phyloP scores from a whole-genome alignment of 2,888 invertebrate species.

The Miltochrista miniata region DNA sequence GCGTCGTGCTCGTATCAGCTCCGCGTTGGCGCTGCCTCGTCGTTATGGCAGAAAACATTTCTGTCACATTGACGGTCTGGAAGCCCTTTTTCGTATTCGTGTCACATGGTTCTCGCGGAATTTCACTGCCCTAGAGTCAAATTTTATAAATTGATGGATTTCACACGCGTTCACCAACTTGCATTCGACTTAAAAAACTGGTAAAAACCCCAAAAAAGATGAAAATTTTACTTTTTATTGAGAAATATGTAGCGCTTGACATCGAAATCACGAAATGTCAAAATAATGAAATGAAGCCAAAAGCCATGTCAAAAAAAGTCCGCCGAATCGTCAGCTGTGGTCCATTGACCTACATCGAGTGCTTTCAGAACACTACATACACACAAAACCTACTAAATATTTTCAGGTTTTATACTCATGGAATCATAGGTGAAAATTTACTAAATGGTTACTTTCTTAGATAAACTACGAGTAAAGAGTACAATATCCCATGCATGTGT shows the following conservation, averaged over 20 bases:
- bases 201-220: slow-evolving; percentile 55
- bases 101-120: slow-evolving; percentile 81
- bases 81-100: slow-evolving; percentile 83
- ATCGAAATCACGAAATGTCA: slow-evolving; percentile 83
- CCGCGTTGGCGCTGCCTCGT: slow-evolving; percentile 72
- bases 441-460: background rate
- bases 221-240: slow-evolving; percentile 67
- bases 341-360: slow-evolving; percentile 52
- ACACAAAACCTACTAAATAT: slow-evolving; percentile 7
- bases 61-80: slow-evolving; percentile 83
- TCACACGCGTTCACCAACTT: slow-evolving; percentile 43
- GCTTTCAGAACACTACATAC: slow-evolving; percentile 34
- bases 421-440: background rate
- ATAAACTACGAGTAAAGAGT: background rate
- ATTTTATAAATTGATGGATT: slow-evolving; percentile 41
- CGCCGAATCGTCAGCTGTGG: slow-evolving; percentile 73
- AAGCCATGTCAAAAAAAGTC: slow-evolving; percentile 81
- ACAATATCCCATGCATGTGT: background rate
- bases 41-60: slow-evolving; percentile 83
- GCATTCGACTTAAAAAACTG: slow-evolving; percentile 57
- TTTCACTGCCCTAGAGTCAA: slow-evolving; percentile 57
- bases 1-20: slow-evolving; percentile 65
- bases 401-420: slow-evolving; percentile 12
- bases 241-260: slow-evolving; percentile 83
- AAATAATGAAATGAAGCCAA: slow-evolving; percentile 83